phyloP scores from a whole-genome alignment of 2,888 invertebrate genomes.

The Melieria omissa region DNA sequence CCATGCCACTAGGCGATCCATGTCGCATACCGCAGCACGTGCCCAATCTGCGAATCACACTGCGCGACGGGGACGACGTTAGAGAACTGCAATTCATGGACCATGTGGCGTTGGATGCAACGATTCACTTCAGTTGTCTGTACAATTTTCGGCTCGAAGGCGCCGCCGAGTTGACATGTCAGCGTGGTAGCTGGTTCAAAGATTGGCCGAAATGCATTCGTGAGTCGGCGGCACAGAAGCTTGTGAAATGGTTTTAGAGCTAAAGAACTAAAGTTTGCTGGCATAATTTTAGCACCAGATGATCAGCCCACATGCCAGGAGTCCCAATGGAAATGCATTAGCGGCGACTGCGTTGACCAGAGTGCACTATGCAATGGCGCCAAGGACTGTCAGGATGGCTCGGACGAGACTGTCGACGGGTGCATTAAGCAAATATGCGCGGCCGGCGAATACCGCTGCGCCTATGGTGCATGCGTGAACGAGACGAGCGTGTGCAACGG shows the following conservation, averaged over 20 bases:
- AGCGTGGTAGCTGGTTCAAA: not conserved
- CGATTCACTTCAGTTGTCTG: too few relatives aligned
- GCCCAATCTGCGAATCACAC: too few relatives aligned
- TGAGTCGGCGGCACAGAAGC: not conserved
- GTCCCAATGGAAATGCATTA: not conserved
- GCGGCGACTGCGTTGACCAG: conserved; percentile 8
- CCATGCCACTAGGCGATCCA: too few relatives aligned
- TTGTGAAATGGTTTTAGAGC: not conserved
- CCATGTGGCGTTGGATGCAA: too few relatives aligned
- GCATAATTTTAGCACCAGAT: not conserved
- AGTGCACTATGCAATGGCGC: conserved; percentile 38
- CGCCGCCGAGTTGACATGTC: not conserved
- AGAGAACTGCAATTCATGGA: too few relatives aligned
- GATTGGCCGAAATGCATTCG: not conserved
- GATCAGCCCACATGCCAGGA: not conserved
- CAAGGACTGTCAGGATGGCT: conserved; percentile 46
- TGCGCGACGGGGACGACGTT: too few relatives aligned
- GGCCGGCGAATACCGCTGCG: conserved; percentile 9
- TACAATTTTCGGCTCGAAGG: too few relatives aligned
- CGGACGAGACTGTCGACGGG: conserved; percentile 43
- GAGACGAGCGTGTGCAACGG: conserved; percentile 62
- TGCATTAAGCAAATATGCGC: conserved; percentile 31
- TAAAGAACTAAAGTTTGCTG: not conserved
- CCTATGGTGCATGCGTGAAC: conserved; percentile 11
- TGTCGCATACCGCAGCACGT: too few relatives aligned